phyloP scores from a whole-genome alignment of 2,113 vertebrate genomes.

The Blennius ocellaris region DNA sequence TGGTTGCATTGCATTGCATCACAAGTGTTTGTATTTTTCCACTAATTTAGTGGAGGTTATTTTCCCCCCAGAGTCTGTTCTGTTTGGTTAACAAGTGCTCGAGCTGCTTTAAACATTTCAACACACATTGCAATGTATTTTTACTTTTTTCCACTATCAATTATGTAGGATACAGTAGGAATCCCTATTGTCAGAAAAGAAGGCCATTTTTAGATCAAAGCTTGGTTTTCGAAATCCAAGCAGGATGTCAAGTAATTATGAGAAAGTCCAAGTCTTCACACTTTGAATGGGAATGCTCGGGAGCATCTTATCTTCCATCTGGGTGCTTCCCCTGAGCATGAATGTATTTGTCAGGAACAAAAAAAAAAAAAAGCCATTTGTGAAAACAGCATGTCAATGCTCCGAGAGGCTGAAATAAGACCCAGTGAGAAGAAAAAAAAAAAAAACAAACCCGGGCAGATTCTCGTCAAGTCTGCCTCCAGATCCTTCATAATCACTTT shows the following conservation, averaged over 20 bases:
- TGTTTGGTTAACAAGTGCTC: not conserved
- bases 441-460: slow-evolving; percentile 22
- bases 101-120: not conserved
- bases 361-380: slow-evolving; percentile 30
- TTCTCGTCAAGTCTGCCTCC: slow-evolving; percentile 12
- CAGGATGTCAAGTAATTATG: slow-evolving; percentile 4
- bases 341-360: not conserved
- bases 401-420: not conserved
- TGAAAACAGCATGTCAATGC: slow-evolving; percentile 40
- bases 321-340: not conserved
- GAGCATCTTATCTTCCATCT: not conserved
- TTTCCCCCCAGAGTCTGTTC: not conserved
- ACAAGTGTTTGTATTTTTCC: not conserved
- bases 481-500: slow-evolving; percentile 53
- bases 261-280: not conserved
- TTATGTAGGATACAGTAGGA: not conserved
- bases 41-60: not conserved
- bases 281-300: not conserved
- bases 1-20: slow-evolving; percentile 4
- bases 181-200: slow-evolving; percentile 1
- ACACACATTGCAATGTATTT: not conserved
- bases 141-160: slow-evolving; percentile 3
- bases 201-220: not conserved
- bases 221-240: not conserved
- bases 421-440: too few species aligned